Evolutionary conservation across 2,113 vertebrate genomes (phyloP).

Genomic region (Otolemur garnettii): DNA sequence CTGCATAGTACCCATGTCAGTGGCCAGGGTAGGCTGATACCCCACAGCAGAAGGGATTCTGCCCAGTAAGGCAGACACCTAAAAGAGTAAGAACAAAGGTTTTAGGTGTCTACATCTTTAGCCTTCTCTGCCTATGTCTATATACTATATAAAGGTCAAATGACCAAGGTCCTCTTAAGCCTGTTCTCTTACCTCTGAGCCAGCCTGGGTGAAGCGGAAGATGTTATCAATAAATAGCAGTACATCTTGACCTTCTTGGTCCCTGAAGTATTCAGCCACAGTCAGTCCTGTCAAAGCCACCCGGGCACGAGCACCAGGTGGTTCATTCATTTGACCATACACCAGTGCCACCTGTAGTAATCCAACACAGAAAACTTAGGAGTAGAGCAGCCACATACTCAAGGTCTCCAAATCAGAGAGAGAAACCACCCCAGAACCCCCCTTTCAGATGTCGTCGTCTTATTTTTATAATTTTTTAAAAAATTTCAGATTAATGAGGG

Average conservation of each 20-base stretch:
- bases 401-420: neutral
- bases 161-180: neutral
- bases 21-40: constrained; percentile 98
- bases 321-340: constrained; percentile 99
- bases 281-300: constrained; percentile 97
- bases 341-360: constrained; percentile 94
- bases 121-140: neutral
- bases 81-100: neutral
- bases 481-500: no score
- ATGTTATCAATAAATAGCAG: constrained; percentile 99
- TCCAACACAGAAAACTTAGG: neutral
- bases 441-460: neutral
- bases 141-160: neutral
- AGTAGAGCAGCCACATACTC: neutral
- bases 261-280: constrained; percentile 99
- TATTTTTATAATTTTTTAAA: no score
- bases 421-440: neutral
- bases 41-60: constrained; percentile 99
- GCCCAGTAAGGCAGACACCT: constrained; percentile 98
- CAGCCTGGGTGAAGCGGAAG: constrained; percentile 99
- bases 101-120: neutral
- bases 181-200: constrained; percentile 93
- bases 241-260: constrained; percentile 99
- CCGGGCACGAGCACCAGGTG: constrained; percentile 96
- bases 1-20: constrained; percentile 99